These are phyloP conservation scores for Homarus gammarus DNA, from an alignment of 2,888 invertebrate genomes.

Conservation along the genomic window DNA sequence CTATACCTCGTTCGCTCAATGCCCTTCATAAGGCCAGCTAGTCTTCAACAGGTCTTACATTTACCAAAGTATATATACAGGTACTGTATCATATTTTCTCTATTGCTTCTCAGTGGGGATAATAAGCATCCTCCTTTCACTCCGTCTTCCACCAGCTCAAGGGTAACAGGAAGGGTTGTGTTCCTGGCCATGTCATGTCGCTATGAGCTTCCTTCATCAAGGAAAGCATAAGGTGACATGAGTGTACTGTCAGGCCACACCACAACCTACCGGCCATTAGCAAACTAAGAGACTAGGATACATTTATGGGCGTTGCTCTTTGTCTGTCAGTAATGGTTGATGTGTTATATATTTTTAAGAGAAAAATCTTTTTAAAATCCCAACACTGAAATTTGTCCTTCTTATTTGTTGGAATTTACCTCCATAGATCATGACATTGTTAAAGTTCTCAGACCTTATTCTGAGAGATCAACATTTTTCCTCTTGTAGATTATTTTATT, in stretches of 20 bases:
- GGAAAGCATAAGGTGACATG: not conserved
- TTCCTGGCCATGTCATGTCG: not conserved
- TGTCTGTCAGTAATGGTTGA: not conserved
- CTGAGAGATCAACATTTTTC: too few species aligned
- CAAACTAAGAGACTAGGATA: not conserved
- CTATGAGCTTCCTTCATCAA: not conserved
- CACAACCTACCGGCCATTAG: not conserved
- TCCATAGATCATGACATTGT: too few species aligned
- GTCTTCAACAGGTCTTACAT: not conserved
- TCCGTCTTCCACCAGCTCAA: constrained; percentile 54
- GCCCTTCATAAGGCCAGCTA: constrained; percentile 24
- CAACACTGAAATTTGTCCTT: too few species aligned
- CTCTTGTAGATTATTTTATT: too few species aligned
- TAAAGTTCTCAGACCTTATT: too few species aligned
- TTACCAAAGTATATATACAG: constrained; percentile 45
- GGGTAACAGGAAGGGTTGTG: constrained; percentile 11
- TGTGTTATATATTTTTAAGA: not conserved
- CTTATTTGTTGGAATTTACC: too few species aligned
- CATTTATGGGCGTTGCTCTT: not conserved
- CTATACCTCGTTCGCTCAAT: constrained; percentile 32
- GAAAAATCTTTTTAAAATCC: too few species aligned
- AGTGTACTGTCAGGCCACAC: not conserved
- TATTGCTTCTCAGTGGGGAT: not conserved
- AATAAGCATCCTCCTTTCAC: constrained; percentile 3
- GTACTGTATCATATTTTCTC: constrained; percentile 19